Evolutionary conservation across 2,797 vertebrate genomes (phyloP).

Genomic region (Mormyrops boulengeri): DNA sequence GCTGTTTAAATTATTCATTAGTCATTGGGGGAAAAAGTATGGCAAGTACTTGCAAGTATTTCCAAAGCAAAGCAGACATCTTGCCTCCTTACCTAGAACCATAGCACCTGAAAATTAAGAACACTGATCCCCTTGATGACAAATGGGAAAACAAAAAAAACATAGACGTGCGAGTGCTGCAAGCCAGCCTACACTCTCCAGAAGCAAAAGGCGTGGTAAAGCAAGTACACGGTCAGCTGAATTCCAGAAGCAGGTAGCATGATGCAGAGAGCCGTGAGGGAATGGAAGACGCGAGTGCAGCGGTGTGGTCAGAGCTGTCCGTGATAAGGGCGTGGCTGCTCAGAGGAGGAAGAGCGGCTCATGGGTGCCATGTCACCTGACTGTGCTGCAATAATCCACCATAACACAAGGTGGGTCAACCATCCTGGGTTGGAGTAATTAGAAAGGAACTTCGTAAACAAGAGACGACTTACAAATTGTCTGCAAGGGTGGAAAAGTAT

Average conservation of each 20-base stretch:
- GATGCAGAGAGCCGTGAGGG: not conserved
- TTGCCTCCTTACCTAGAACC: not conserved
- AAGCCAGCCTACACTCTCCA: not conserved
- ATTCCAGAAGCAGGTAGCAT: not conserved
- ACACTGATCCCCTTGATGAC: not conserved
- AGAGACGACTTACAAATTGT: not conserved
- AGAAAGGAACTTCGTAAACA: not conserved
- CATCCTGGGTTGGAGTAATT: not conserved
- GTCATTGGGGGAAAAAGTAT: not conserved
- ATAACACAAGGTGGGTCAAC: not conserved
- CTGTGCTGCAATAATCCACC: not conserved
- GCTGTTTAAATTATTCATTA: not conserved
- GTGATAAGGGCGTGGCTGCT: not conserved
- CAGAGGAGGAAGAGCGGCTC: not conserved
- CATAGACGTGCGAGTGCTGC: not conserved
- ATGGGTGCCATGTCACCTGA: not conserved
- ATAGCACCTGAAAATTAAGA: not conserved
- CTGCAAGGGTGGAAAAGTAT: not conserved
- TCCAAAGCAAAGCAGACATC: not conserved
- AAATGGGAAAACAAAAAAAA: not conserved
- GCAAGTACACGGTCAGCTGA: not conserved
- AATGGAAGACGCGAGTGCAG: not conserved
- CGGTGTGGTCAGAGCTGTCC: not conserved
- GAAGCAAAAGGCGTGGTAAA: not conserved
- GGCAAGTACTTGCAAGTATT: not conserved